These are phyloP conservation scores for Ctena decussata DNA, from an alignment of 2,888 invertebrate genomes.

Conservation along the genomic window DNA sequence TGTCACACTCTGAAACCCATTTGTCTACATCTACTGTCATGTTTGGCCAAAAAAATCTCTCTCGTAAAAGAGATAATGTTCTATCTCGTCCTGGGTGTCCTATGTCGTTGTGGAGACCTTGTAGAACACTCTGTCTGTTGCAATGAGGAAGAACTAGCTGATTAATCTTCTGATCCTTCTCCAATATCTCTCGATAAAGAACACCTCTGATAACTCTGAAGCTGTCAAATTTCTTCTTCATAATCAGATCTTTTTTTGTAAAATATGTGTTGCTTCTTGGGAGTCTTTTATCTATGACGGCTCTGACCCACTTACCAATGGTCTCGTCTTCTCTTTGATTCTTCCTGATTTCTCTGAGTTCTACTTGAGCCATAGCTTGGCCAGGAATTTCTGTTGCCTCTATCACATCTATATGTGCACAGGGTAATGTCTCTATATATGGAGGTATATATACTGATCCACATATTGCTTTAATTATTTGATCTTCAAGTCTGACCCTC, in stretches of 20 bases:
- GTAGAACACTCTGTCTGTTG: neutral
- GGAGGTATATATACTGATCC: neutral
- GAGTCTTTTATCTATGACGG: neutral
- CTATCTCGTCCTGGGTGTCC: neutral
- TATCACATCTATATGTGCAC: neutral
- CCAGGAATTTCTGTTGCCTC: neutral
- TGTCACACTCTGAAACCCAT: constrained; percentile 14
- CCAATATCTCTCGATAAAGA: neutral
- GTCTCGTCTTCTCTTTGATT: neutral
- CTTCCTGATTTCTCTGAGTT: neutral
- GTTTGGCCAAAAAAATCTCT: neutral
- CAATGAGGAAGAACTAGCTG: neutral
- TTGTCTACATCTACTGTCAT: constrained; percentile 7
- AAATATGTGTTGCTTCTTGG: neutral
- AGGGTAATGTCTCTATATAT: neutral
- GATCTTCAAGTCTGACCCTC: neutral
- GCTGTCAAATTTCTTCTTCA: neutral
- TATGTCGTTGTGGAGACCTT: neutral
- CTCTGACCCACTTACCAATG: neutral
- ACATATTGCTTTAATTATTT: neutral
- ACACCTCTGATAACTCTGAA: neutral
- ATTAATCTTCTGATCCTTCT: constrained; percentile 7
- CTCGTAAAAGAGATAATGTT: neutral
- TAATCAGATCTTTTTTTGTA: neutral
- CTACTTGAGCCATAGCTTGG: neutral